Percentiles rank a stretch among this genome's conserved stretches.
Conservation (phyloP, 2,888 invertebrate species). For the Eilema caniola region DNA sequence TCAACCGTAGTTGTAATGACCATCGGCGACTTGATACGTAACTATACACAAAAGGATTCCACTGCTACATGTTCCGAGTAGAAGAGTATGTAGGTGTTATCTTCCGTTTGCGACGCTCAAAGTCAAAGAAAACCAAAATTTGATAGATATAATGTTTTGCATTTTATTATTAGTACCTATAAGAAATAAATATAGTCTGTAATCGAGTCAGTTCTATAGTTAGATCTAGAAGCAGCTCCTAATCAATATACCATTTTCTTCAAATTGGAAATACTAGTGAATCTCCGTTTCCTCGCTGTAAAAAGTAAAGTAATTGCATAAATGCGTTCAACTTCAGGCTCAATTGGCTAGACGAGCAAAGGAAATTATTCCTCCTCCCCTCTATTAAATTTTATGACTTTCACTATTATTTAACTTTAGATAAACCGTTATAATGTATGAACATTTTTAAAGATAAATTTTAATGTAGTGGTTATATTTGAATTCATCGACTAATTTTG, state of each 20-base stretch:
- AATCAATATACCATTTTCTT: conserved; percentile 57
- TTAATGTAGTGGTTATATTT: not conserved
- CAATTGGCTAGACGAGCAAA: conserved; percentile 61
- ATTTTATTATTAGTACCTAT: too few relatives aligned
- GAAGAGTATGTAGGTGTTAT: too few relatives aligned
- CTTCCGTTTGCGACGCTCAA: too few relatives aligned
- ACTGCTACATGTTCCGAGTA: too few relatives aligned
- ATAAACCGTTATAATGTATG: not conserved
- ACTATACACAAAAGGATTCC: too few relatives aligned
- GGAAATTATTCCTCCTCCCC: conserved; percentile 63
- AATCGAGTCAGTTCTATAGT: not conserved
- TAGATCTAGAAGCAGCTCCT: conserved; percentile 29
- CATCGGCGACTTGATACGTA: too few relatives aligned
- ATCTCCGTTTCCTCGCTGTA: conserved; percentile 57
- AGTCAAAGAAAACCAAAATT: too few relatives aligned
- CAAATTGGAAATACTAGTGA: conserved; percentile 61
- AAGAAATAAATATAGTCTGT: not conserved
- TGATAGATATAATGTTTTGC: too few relatives aligned
- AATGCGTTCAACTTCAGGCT: conserved; percentile 62
- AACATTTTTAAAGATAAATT: not conserved
- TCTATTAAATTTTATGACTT: conserved; percentile 61
- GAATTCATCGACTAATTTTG: too few relatives aligned
- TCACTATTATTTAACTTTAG: conserved; percentile 20
- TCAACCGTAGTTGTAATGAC: too few relatives aligned
- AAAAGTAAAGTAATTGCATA: conserved; percentile 61